A percentile compares a stretch with the other conserved stretches of the same genome.
phyloP scores from a whole-genome alignment of 2,888 invertebrate species.

The Pollenia griseotomentosa region DNA sequence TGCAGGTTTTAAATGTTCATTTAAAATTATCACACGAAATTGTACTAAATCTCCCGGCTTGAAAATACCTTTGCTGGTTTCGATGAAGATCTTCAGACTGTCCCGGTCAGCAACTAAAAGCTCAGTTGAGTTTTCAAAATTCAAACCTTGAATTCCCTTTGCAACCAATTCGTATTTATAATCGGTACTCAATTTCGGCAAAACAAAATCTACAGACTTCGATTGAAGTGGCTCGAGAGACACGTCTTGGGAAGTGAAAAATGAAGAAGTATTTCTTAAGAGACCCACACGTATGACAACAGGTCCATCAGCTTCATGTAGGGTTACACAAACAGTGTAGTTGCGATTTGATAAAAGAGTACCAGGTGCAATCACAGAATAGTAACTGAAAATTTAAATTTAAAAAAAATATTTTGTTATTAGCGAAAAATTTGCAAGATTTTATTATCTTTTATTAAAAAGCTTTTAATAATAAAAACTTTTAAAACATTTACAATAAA shows the following conservation, averaged over 20 bases:
- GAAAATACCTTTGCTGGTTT: conserved; percentile 96
- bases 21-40: conserved; percentile 89
- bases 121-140: conserved; percentile 89
- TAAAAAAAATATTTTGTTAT: too few relatives aligned
- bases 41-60: conserved; percentile 93
- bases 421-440: too few relatives aligned
- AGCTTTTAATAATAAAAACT: too few relatives aligned
- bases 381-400: conserved; percentile 1
- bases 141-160: conserved; percentile 88
- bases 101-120: conserved; percentile 87
- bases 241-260: background rate
- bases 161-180: conserved; percentile 76
- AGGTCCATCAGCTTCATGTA: conserved; percentile 22
- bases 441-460: too few relatives aligned
- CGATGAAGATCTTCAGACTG: conserved; percentile 92
- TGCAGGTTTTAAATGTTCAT: conserved; percentile 85
- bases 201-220: conserved; percentile 16
- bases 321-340: conserved; percentile 4
- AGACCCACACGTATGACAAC: background rate
- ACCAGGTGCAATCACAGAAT: background rate
- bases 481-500: too few relatives aligned
- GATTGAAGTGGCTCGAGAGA: background rate
- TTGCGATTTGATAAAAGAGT: conserved; percentile 18
- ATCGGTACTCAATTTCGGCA: background rate
- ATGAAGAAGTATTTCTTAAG: background rate